These are phyloP conservation scores for Prolemur simus DNA, from an alignment of 2,113 vertebrate genomes.

Conservation along the genomic window DNA sequence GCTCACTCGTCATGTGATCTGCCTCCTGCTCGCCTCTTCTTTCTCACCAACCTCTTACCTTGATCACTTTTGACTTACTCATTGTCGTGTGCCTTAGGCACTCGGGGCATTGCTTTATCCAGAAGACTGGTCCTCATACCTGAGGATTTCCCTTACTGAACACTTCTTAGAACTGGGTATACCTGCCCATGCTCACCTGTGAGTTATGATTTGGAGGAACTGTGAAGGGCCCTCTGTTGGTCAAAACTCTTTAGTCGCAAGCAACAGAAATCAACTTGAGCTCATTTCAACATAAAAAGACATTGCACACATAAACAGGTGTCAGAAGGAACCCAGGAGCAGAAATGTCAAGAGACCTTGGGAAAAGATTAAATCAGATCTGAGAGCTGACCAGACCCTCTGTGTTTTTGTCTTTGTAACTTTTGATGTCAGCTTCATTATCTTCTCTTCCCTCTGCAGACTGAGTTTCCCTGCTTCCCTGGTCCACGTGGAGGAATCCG, in stretches of 20 bases:
- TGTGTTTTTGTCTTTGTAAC: not conserved
- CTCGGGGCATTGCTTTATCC: not conserved
- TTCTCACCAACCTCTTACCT: not conserved
- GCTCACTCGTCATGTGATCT: not conserved
- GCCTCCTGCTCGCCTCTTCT: not conserved
- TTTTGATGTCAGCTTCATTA: not conserved
- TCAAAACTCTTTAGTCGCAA: not conserved
- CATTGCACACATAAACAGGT: not conserved
- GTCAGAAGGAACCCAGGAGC: not conserved
- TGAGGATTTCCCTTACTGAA: not conserved
- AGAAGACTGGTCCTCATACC: not conserved
- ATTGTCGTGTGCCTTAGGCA: not conserved
- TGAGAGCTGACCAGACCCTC: not conserved
- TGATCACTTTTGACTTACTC: not conserved
- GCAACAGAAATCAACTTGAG: slow-evolving; percentile 14
- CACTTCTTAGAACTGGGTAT: not conserved
- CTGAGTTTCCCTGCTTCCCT: not conserved
- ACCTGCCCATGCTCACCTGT: not conserved
- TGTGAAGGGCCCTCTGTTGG: not conserved
- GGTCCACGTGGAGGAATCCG: not conserved
- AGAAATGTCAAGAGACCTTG: not conserved
- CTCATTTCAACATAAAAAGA: not conserved
- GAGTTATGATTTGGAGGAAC: not conserved
- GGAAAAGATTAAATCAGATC: not conserved
- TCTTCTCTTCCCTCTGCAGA: not conserved